phyloP scores from a whole-genome alignment of 2,888 invertebrate species.

The Chymomyza caudatula region DNA sequence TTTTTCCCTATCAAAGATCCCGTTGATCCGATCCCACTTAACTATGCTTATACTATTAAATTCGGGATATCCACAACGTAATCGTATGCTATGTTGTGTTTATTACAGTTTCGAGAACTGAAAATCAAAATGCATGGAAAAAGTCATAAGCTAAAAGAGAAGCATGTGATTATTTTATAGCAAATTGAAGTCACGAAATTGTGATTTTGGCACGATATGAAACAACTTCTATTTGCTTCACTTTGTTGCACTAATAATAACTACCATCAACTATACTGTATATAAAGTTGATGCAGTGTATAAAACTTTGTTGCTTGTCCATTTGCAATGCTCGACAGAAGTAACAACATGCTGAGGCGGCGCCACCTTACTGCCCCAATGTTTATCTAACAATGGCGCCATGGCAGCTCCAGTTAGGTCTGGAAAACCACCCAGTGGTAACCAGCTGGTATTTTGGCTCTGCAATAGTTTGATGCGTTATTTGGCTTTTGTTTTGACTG shows the following conservation, averaged over 20 bases:
- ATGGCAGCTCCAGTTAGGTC: background rate
- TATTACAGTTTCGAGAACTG: no score
- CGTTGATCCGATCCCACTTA: no score
- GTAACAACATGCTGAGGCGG: background rate
- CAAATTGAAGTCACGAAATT: no score
- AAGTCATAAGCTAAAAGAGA: no score
- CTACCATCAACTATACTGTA: conserved; percentile 1
- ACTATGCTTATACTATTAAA: no score
- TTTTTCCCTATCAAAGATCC: no score
- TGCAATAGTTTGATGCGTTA: conserved; percentile 46
- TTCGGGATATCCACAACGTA: no score
- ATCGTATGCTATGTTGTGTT: no score
- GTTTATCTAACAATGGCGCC: conserved; percentile 32
- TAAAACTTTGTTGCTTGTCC: background rate
- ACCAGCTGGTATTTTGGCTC: conserved; percentile 7
- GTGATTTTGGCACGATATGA: background rate
- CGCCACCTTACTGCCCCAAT: conserved; percentile 27
- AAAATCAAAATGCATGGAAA: no score
- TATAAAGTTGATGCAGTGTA: background rate
- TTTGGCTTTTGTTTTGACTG: conserved; percentile 46
- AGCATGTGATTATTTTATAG: no score
- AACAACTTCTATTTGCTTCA: no score
- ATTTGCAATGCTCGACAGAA: conserved; percentile 6
- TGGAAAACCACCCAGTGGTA: background rate
- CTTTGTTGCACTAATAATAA: conserved; percentile 1